A percentile compares a stretch with the other conserved stretches of the same genome.
Conservation (phyloP, 2,113 vertebrate species). For the Plectropomus leopardus region DNA sequence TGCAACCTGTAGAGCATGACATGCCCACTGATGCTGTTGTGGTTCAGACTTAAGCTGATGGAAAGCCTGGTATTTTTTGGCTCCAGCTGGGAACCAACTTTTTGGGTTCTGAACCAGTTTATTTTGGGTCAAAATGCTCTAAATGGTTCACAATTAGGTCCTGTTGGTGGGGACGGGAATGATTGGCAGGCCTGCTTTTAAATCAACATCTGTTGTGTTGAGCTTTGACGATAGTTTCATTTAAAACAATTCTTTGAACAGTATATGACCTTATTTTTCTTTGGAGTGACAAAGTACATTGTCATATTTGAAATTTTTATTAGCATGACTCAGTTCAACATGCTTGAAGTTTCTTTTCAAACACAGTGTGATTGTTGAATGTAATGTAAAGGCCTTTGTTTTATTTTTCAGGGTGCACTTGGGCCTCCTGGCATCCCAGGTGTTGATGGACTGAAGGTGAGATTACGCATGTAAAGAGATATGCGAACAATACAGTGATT, state of each 20-base stretch:
- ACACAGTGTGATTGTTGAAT: neutral
- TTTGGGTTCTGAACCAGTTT: too few species aligned
- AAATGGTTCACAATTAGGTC: too few species aligned
- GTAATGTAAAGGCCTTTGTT: conserved; percentile 18
- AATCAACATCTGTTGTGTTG: conserved; percentile 8
- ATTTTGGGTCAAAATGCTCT: too few species aligned
- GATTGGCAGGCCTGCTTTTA: conserved; percentile 8
- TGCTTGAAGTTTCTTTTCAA: neutral
- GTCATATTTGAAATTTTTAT: neutral
- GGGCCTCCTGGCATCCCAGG: conserved; percentile 91
- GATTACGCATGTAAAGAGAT: conserved; percentile 45
- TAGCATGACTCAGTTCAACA: neutral
- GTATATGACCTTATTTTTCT: neutral
- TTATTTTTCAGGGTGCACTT: conserved; percentile 87
- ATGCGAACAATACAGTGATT: neutral
- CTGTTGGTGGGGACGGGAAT: conserved; percentile 4
- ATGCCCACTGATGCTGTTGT: too few species aligned
- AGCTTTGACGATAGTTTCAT: conserved; percentile 2
- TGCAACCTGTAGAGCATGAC: too few species aligned
- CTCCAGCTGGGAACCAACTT: too few species aligned
- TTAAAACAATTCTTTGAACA: neutral
- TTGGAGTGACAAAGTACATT: neutral
- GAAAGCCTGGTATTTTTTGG: too few species aligned
- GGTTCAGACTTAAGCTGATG: too few species aligned
- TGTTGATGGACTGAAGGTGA: conserved; percentile 93